Evolutionary conservation across 2,888 invertebrate genomes (phyloP).

Genomic region (Gibbula magus): DNA sequence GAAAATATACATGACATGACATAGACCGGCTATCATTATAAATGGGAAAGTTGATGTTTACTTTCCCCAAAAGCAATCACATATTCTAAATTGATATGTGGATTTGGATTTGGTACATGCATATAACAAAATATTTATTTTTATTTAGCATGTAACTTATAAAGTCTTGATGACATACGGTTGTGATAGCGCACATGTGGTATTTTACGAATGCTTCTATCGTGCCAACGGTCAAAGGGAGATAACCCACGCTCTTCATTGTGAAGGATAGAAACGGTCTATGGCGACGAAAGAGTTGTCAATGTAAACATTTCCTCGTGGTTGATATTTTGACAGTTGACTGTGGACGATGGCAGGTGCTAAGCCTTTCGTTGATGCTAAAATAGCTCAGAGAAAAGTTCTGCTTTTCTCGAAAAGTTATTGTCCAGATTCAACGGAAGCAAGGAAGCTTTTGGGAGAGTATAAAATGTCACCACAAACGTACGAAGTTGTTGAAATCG

Average conservation of each 20-base stretch:
- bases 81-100: too few species aligned
- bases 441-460: conserved; percentile 53
- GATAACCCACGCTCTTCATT: neutral
- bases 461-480: conserved; percentile 54
- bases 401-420: conserved; percentile 68
- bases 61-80: too few species aligned
- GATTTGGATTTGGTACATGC: too few species aligned
- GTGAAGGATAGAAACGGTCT: neutral
- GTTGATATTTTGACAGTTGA: neutral
- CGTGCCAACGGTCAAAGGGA: neutral
- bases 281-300: conserved; percentile 2
- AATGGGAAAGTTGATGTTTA: too few species aligned
- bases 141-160: too few species aligned
- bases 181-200: too few species aligned
- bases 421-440: conserved; percentile 61
- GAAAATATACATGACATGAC: too few species aligned
- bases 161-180: too few species aligned
- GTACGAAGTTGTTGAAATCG: conserved; percentile 71
- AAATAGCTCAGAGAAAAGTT: conserved; percentile 66
- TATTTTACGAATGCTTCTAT: too few species aligned
- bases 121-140: too few species aligned
- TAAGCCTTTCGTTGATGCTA: conserved; percentile 69
- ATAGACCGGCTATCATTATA: too few species aligned
- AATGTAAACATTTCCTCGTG: neutral
- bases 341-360: conserved; percentile 55